Evolutionary conservation across 2,113 vertebrate genomes (phyloP).

Genomic region (Lethenteron camtschaticum): DNA sequence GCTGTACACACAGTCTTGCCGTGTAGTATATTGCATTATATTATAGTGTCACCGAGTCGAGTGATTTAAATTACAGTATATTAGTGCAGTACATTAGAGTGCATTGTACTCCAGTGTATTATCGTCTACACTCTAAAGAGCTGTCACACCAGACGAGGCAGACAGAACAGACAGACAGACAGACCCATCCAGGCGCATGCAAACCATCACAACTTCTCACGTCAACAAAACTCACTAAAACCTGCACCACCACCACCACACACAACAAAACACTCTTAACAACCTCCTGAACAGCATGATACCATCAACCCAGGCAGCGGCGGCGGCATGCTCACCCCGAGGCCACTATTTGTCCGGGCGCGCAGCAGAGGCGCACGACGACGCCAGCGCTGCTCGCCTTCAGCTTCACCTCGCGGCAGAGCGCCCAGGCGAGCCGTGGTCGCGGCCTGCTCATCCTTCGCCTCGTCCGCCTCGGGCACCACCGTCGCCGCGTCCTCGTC

Average conservation of each 20-base stretch:
- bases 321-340: conserved; percentile 41
- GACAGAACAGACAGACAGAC: too few relatives aligned
- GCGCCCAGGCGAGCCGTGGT: conserved; percentile 12
- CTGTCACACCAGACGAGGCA: too few relatives aligned
- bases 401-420: conserved; percentile 38
- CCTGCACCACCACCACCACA: neutral
- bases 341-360: conserved; percentile 50
- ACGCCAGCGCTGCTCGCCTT: conserved; percentile 68
- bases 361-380: conserved; percentile 60
- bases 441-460: conserved; percentile 7
- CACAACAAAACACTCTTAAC: too few relatives aligned
- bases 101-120: too few relatives aligned
- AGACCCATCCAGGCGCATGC: neutral
- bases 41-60: too few relatives aligned
- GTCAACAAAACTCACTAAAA: neutral
- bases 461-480: conserved; percentile 15
- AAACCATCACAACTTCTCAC: neutral
- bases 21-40: too few relatives aligned
- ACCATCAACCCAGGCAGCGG: neutral
- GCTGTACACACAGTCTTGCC: too few relatives aligned
- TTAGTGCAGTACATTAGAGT: too few relatives aligned
- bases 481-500: conserved; percentile 14
- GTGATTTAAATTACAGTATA: too few relatives aligned
- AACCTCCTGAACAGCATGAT: too few relatives aligned
- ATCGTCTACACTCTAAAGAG: too few relatives aligned